Evolutionary conservation across 1,140 invertebrate species (phyloP).

Genomic region (Dolichoris vasculosae): DNA sequence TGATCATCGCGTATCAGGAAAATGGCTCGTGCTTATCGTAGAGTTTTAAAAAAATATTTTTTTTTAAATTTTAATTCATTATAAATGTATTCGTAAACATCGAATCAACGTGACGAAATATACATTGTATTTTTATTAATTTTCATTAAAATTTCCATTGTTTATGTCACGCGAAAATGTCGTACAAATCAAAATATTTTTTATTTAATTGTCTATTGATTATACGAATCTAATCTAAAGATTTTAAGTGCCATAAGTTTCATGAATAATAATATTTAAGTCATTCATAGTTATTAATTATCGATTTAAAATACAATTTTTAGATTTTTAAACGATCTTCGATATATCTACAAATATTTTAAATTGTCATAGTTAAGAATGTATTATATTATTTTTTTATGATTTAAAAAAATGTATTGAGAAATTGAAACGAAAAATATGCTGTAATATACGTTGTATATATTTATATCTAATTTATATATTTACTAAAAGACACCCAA

Average conservation of each 20-base stretch:
- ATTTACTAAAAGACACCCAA: too few relatives aligned
- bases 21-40: conserved; percentile 6
- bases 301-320: too few relatives aligned
- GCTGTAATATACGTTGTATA: too few relatives aligned
- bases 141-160: conserved; percentile 4
- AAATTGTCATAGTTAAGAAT: too few relatives aligned
- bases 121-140: not conserved
- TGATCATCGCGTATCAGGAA: conserved; percentile 23
- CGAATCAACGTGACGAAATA: not conserved
- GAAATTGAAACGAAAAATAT: too few relatives aligned
- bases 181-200: not conserved
- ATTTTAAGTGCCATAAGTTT: not conserved
- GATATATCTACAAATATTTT: too few relatives aligned
- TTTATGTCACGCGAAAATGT: not conserved
- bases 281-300: not conserved
- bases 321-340: too few relatives aligned
- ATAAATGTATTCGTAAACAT: not conserved
- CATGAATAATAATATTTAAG: not conserved
- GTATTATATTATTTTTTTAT: too few relatives aligned
- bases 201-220: not conserved
- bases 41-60: conserved; percentile 6
- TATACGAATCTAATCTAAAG: not conserved
- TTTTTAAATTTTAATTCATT: not conserved
- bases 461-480: too few relatives aligned
- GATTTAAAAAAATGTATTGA: too few relatives aligned